These are phyloP conservation scores for Lordiphosa collinella DNA, from an alignment of 1,140 invertebrate species.

Conservation along the genomic window DNA sequence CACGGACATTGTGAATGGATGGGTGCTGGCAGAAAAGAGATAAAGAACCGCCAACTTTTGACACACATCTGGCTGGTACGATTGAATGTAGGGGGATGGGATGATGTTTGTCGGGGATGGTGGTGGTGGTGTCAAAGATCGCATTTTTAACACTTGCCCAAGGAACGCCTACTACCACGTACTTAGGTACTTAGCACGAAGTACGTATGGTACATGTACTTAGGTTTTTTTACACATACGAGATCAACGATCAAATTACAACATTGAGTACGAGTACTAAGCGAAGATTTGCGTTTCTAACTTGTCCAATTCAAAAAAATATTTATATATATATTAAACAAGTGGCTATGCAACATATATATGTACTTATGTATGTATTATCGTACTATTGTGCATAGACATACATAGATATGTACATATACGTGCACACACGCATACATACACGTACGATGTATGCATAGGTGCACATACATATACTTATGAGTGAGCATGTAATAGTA, in stretches of 20 bases:
- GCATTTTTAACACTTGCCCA: slow-evolving; percentile 50
- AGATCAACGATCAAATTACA: slow-evolving; percentile 72
- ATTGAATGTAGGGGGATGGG: background rate
- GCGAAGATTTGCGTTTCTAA: slow-evolving; percentile 69
- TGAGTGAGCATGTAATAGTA: slow-evolving; percentile 40
- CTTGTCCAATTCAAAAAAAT: slow-evolving; percentile 16
- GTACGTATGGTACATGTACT: background rate
- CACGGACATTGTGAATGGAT: slow-evolving; percentile 2
- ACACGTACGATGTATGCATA: slow-evolving; percentile 1
- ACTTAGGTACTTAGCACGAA: slow-evolving; percentile 24
- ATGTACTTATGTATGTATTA: slow-evolving; percentile 36
- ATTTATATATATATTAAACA: background rate
- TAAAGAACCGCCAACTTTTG: slow-evolving; percentile 40
- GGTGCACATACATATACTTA: slow-evolving; percentile 22
- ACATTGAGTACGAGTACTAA: slow-evolving; percentile 73
- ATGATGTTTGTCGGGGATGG: background rate
- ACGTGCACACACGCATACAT: background rate
- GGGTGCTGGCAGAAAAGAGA: slow-evolving; percentile 16
- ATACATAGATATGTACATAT: slow-evolving; percentile 13
- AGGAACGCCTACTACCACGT: slow-evolving; percentile 55
- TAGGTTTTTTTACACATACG: slow-evolving; percentile 33
- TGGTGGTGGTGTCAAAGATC: slow-evolving; percentile 2
- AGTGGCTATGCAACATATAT: slow-evolving; percentile 60
- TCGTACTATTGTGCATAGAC: slow-evolving; percentile 36
- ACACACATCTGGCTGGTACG: slow-evolving; percentile 9